A percentile compares a stretch with the other conserved stretches of the same genome.
phyloP scores from a whole-genome alignment of 2,888 invertebrate genomes.

The Ophraella communa region DNA sequence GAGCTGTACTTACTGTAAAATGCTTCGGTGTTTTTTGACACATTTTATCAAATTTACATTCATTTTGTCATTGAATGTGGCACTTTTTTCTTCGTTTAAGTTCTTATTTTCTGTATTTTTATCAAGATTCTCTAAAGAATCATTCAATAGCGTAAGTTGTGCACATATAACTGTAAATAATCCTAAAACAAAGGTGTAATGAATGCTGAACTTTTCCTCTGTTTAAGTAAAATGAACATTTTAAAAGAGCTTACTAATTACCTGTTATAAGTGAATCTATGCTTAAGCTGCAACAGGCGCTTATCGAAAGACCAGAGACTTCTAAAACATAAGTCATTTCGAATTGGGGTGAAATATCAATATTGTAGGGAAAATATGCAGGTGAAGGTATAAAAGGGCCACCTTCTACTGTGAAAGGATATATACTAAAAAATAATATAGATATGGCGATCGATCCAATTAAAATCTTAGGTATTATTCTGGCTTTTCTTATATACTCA shows the following conservation, averaged over 20 bases:
- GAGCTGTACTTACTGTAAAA: slow-evolving; percentile 32
- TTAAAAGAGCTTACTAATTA: not conserved
- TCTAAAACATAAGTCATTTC: slow-evolving; percentile 16
- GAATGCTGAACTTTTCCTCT: not conserved
- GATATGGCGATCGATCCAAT: not conserved
- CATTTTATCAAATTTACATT: slow-evolving; percentile 24
- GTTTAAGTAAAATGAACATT: not conserved
- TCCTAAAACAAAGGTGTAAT: slow-evolving; percentile 9
- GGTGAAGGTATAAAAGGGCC: slow-evolving; percentile 20
- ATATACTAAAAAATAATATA: not conserved
- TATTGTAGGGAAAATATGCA: slow-evolving; percentile 17
- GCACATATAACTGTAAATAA: slow-evolving; percentile 20
- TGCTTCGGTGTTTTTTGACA: slow-evolving; percentile 32
- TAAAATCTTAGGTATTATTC: no score
- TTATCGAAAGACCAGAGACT: slow-evolving; percentile 1
- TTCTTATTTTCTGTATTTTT: slow-evolving; percentile 3
- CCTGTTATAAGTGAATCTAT: slow-evolving; percentile 14
- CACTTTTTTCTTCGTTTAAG: not conserved
- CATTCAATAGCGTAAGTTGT: slow-evolving; percentile 15
- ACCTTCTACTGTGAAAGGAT: slow-evolving; percentile 13
- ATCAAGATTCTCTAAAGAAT: slow-evolving; percentile 14
- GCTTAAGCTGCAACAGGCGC: slow-evolving; percentile 5
- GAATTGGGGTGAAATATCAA: slow-evolving; percentile 4
- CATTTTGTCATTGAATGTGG: slow-evolving; percentile 16
- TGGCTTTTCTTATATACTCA: no score